Conservation (phyloP, 2,113 vertebrate genomes). For the Dunckerocampus dactyliophorus region DNA sequence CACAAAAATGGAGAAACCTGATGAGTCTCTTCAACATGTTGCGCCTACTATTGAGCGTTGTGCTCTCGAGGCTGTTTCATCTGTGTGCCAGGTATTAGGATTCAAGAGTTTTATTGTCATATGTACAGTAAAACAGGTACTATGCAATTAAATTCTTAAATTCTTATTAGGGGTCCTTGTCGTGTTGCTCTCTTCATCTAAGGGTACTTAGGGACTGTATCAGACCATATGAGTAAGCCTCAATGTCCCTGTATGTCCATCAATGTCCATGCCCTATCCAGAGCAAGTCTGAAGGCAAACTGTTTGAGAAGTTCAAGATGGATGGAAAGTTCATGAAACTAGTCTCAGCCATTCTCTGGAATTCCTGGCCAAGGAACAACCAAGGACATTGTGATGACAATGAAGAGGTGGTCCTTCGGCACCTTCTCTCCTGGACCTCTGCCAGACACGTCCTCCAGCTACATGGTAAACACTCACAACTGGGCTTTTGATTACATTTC, state of each 20-base stretch:
- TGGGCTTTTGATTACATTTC: neutral
- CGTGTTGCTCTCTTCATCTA: neutral
- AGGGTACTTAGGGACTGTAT: neutral
- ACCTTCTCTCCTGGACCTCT: slow-evolving; percentile 79
- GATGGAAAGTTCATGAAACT: slow-evolving; percentile 76
- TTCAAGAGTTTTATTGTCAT: too few relatives aligned
- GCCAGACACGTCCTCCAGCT: slow-evolving; percentile 76
- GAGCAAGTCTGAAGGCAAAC: slow-evolving; percentile 63
- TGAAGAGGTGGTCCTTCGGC: slow-evolving; percentile 68
- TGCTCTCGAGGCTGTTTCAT: slow-evolving; percentile 79
- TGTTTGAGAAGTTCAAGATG: slow-evolving; percentile 48
- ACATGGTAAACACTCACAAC: slow-evolving; percentile 61
- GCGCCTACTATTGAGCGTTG: slow-evolving; percentile 73
- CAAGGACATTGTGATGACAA: slow-evolving; percentile 12
- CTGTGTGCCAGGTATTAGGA: slow-evolving; percentile 79
- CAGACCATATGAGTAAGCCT: neutral
- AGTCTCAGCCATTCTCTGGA: slow-evolving; percentile 79
- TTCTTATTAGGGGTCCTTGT: too few relatives aligned
- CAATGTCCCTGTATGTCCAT: neutral
- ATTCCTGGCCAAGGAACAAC: slow-evolving; percentile 78
- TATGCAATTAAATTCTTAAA: too few relatives aligned
- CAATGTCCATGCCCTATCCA: slow-evolving; percentile 21
- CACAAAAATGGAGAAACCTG: slow-evolving; percentile 9
- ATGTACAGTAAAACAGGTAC: too few relatives aligned
- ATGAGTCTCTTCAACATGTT: slow-evolving; percentile 45